A percentile compares a stretch with the other conserved stretches of the same genome.
Conservation (phyloP, 2,797 vertebrate species). For the Enteromius argenteus region DNA sequence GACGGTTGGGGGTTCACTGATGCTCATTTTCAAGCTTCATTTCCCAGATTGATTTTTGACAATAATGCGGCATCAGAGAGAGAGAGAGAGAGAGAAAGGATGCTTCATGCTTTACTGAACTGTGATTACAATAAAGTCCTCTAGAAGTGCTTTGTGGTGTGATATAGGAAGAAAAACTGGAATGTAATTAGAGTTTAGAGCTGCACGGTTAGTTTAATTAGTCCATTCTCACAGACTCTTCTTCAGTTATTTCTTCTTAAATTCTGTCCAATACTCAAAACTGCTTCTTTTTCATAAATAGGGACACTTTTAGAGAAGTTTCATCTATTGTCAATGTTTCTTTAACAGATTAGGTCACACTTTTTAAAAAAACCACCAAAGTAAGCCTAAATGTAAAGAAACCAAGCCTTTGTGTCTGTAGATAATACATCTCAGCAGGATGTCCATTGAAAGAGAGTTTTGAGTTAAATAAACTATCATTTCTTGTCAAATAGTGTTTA, state of each 20-base stretch:
- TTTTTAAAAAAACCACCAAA: neutral
- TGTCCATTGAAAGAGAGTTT: neutral
- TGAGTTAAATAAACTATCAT: neutral
- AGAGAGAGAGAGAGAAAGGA: neutral
- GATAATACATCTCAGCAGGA: neutral
- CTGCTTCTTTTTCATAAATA: no score
- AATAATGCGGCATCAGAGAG: conserved; percentile 1
- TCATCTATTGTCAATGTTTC: neutral
- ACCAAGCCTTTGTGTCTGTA: neutral
- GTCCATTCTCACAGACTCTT: neutral
- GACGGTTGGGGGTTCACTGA: conserved; percentile 3
- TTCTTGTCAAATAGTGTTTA: neutral
- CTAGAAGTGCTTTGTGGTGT: neutral
- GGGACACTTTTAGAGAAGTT: neutral
- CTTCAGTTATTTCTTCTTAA: neutral
- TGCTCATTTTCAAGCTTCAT: conserved; percentile 44
- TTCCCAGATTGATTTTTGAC: conserved; percentile 34
- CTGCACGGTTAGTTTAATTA: neutral
- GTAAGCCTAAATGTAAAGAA: neutral
- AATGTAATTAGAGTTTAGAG: neutral
- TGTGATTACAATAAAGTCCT: neutral
- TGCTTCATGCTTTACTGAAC: conserved; percentile 14
- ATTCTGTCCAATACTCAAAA: neutral
- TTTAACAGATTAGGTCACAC: neutral
- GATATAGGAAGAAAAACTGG: neutral